Conservation (phyloP, 2,888 invertebrate species). For the Peribatodes rhomboidaria region DNA sequence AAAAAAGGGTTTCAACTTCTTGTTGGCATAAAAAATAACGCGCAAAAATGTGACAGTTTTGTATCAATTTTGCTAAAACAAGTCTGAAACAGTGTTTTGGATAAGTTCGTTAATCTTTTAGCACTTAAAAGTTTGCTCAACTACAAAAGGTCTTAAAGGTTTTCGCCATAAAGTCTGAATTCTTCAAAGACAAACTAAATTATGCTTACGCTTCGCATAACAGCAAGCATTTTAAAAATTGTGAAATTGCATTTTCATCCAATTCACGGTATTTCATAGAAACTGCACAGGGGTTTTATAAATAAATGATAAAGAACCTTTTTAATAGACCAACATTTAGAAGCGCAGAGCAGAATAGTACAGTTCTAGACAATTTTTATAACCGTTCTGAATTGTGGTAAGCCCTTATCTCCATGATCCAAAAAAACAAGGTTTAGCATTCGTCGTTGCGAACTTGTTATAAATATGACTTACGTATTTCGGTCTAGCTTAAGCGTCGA, state of each 20-base stretch:
- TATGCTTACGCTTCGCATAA: not conserved
- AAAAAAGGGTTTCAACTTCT: no score
- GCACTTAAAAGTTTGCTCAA: not conserved
- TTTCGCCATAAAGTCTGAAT: not conserved
- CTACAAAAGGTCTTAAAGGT: not conserved
- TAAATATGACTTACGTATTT: no score
- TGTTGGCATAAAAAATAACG: no score
- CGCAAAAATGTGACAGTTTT: no score
- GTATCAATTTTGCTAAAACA: no score
- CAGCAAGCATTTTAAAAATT: constrained; percentile 8
- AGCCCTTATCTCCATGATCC: no score
- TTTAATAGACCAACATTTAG: constrained; percentile 18
- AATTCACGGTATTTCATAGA: constrained; percentile 2
- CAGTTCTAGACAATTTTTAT: not conserved
- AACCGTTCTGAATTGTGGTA: not conserved
- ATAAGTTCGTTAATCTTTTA: no score
- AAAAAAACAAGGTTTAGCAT: no score
- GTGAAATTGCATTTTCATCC: constrained; percentile 9
- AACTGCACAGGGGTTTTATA: not conserved
- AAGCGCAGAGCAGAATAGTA: not conserved
- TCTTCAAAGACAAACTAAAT: not conserved
- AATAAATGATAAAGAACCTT: constrained; percentile 15
- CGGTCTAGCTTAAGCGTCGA: no score
- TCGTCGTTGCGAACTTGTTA: no score
- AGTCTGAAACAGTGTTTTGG: no score